phyloP scores from a whole-genome alignment of 2,797 vertebrate species.

The Chrosomus eos region DNA sequence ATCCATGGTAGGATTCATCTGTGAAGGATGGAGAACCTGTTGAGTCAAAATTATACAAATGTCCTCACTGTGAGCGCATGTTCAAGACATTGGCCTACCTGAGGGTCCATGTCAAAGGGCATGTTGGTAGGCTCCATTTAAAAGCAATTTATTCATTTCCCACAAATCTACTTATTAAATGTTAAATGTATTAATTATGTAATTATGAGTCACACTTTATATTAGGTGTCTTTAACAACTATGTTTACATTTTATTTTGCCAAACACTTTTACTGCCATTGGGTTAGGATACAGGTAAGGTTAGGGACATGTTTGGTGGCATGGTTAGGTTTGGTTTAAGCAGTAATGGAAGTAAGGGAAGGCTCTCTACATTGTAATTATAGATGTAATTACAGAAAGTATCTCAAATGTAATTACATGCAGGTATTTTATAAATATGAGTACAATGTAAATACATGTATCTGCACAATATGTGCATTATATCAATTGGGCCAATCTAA shows the following conservation, averaged over 20 bases:
- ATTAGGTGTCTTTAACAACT: background rate
- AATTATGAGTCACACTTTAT: background rate
- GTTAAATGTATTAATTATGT: background rate
- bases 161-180: background rate
- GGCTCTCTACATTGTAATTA: background rate
- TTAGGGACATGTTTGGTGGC: background rate
- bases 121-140: slow-evolving; percentile 81
- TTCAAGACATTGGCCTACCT: slow-evolving; percentile 86
- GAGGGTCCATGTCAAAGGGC: slow-evolving; percentile 88
- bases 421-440: background rate
- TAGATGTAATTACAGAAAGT: background rate
- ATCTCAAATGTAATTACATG: background rate
- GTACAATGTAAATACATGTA: background rate
- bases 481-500: background rate
- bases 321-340: background rate
- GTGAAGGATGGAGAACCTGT: slow-evolving; percentile 64
- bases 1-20: slow-evolving; percentile 65
- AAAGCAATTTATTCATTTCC: background rate
- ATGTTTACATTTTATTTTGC: background rate
- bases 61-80: slow-evolving; percentile 88
- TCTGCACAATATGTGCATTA: background rate
- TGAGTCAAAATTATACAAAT: slow-evolving; percentile 76
- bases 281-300: background rate
- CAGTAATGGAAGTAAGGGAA: background rate
- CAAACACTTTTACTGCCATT: background rate